Evolutionary conservation across 1,140 invertebrate species (phyloP), one percentile per base, ranked within the genome.

Genomic region (Formica exsecta): DNA sequence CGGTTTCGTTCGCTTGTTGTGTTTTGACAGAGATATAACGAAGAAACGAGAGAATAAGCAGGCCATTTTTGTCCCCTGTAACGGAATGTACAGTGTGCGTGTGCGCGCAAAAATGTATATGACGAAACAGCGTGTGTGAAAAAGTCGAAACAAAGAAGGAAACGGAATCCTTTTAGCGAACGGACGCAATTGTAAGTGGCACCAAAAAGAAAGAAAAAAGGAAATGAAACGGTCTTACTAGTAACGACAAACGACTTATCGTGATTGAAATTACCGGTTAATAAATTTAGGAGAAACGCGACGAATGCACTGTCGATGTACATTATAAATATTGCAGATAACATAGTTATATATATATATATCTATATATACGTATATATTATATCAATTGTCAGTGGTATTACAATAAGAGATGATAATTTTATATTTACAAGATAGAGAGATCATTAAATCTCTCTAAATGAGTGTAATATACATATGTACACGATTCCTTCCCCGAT

Each of bases 361-460:
- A 91, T 91, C 90, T 90, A 92, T 91, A 90, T 86, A 51, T 19
- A 51, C 16, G 16, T 51, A 51, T 51, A 51, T 51, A 87, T 71
- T 89, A 91, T 92, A 93, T 92, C 89, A 92, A 91, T 83, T 92
- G 90, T 93, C 92, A 93, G 92, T 93, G 94, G 91, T 94, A 93
- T 91, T 91, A 94, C 92, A 93, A 91, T 94, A 94, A 95, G 92
- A 95, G 94, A 95, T 94, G 93, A 95, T 94, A 95, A 95, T 95
- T 95, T 95, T 95, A 94, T 95, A 95, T 94, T 94, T 94, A 94
- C 92, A 93, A 88, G 80, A 88, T 85, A 88, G 51, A 91, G 87
- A 86, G 51, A 88, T 79, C 87, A 87, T 92, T 91, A 92, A 93
- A 93, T 92, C 91, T 51, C 48, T 51, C 48, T 93, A 92, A 94